Evolutionary conservation across 2,797 vertebrate species (phyloP).

Genomic region (Tolypeutes matacus): DNA sequence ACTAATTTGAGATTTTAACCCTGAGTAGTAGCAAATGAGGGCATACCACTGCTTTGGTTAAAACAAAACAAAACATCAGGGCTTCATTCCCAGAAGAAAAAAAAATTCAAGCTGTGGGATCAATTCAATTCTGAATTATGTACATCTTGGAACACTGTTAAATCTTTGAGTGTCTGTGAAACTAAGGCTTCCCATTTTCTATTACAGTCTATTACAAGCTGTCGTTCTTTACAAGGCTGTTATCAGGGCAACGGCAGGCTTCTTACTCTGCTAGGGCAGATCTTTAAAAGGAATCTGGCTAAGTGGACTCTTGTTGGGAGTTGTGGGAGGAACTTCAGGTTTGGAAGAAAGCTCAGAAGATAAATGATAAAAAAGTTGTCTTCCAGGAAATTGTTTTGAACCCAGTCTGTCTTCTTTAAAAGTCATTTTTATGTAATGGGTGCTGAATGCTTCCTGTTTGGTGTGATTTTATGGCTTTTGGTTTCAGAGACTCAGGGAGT

Average conservation of each 20-base stretch:
- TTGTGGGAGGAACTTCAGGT: not conserved
- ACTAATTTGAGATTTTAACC: slow-evolving; percentile 58
- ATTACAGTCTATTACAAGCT: slow-evolving; percentile 69
- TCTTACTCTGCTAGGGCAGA: not conserved
- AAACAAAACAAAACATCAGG: slow-evolving; percentile 14
- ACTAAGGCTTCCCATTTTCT: slow-evolving; percentile 66
- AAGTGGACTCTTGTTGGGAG: not conserved
- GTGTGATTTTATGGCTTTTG: slow-evolving; percentile 65
- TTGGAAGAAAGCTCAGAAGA: slow-evolving; percentile 9
- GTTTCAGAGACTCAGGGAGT: slow-evolving; percentile 44
- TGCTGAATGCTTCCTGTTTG: slow-evolving; percentile 69
- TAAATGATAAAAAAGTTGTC: slow-evolving; percentile 52
- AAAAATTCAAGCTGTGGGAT: slow-evolving; percentile 47
- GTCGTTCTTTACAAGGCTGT: slow-evolving; percentile 9
- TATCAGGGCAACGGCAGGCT: not conserved
- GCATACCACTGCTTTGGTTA: not conserved
- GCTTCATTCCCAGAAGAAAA: slow-evolving; percentile 43
- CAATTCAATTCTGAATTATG: slow-evolving; percentile 61
- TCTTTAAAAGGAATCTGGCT: slow-evolving; percentile 54
- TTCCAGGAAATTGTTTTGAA: slow-evolving; percentile 68
- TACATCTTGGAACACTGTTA: slow-evolving; percentile 66
- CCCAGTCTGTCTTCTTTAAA: slow-evolving; percentile 63
- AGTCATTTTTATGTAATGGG: slow-evolving; percentile 66
- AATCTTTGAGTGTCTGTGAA: slow-evolving; percentile 78
- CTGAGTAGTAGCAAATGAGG: slow-evolving; percentile 7